Conservation (phyloP, 2,797 vertebrate species). For the Adelosebastes latens region DNA sequence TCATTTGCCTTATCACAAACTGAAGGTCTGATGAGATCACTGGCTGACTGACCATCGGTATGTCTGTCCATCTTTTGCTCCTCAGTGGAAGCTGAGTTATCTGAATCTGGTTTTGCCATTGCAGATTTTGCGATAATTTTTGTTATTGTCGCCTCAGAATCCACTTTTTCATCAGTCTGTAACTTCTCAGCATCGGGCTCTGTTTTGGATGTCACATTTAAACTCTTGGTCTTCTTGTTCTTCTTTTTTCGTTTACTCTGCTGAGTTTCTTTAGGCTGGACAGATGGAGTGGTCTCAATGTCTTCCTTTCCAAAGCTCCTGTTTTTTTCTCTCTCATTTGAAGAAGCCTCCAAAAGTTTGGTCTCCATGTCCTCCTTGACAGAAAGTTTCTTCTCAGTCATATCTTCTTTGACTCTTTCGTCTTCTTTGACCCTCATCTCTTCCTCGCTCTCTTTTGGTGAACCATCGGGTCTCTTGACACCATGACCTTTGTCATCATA, state of each 20-base stretch:
- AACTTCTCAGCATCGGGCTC: slow-evolving; percentile 22
- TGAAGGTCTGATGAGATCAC: neutral
- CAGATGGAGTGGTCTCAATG: neutral
- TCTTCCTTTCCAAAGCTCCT: slow-evolving; percentile 22
- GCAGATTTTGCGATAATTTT: neutral
- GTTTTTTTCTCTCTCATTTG: slow-evolving; percentile 2
- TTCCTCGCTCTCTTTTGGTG: neutral
- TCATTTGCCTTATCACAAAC: slow-evolving; percentile 5
- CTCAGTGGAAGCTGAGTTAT: neutral
- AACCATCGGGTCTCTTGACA: neutral
- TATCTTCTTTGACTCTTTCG: neutral
- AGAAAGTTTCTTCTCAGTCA: neutral
- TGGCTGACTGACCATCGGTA: neutral
- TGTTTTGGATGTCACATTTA: slow-evolving; percentile 22
- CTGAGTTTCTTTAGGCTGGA: slow-evolving; percentile 32
- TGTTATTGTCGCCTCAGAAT: slow-evolving; percentile 3
- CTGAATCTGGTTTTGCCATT: neutral
- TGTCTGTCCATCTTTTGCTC: neutral
- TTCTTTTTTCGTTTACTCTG: slow-evolving; percentile 55
- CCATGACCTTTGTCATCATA: neutral
- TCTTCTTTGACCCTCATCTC: neutral
- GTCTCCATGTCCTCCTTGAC: neutral
- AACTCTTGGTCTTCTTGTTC: slow-evolving; percentile 61
- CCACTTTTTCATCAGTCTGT: neutral
- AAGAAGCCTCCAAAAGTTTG: neutral